phyloP scores from a whole-genome alignment of 2,797 vertebrate genomes.

The Lophius americanus region DNA sequence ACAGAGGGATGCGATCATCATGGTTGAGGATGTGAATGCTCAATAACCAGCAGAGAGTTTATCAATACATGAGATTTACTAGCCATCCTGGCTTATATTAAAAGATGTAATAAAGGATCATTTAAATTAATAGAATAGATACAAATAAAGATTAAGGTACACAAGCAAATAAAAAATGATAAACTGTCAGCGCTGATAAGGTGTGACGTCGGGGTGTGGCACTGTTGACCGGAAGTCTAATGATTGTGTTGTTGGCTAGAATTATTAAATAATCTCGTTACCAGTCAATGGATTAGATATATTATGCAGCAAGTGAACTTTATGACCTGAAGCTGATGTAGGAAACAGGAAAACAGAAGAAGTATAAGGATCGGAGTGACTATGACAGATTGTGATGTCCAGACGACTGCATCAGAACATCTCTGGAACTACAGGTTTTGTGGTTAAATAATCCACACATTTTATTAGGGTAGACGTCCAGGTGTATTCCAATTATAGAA shows the following conservation, averaged over 20 bases:
- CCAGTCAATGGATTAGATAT: no score
- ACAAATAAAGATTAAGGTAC: background rate
- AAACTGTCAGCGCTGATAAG: background rate
- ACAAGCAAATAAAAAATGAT: background rate
- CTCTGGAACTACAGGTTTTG: no score
- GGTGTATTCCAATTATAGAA: no score
- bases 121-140: background rate
- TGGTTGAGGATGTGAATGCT: background rate
- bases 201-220: slow-evolving; percentile 26
- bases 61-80: background rate
- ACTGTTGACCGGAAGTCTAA: background rate
- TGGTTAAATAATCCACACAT: no score
- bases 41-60: background rate
- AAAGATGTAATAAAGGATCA: background rate
- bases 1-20: background rate
- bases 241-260: background rate
- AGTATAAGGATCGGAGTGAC: no score
- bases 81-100: background rate
- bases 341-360: no score
- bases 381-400: no score
- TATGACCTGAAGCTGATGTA: no score
- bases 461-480: no score
- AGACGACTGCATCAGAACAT: no score
- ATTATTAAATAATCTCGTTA: no score
- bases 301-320: no score